phyloP scores from a whole-genome alignment of 1,140 invertebrate genomes.

The Drosophila bocqueti region DNA sequence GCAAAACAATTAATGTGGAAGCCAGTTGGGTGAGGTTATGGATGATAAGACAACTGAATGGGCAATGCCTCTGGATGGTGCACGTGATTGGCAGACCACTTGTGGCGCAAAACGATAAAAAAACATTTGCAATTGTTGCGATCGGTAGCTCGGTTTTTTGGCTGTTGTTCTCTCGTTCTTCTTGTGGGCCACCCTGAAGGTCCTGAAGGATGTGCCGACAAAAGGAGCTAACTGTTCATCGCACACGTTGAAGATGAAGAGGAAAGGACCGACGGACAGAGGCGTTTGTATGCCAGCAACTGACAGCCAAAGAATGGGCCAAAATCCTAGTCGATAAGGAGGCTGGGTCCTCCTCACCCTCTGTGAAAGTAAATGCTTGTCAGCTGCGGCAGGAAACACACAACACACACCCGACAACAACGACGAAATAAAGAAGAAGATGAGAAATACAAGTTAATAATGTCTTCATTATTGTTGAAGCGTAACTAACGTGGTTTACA shows the following conservation, averaged over 20 bases:
- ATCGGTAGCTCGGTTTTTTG: constrained; percentile 24
- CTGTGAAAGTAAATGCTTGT: constrained; percentile 78
- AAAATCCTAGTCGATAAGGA: constrained; percentile 66
- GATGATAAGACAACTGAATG: constrained; percentile 56
- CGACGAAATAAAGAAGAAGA: constrained; percentile 10
- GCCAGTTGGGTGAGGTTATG: constrained; percentile 56
- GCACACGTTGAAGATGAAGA: constrained; percentile 79
- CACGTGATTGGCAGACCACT: constrained; percentile 53
- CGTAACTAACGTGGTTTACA: constrained; percentile 84
- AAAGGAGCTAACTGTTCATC: constrained; percentile 80
- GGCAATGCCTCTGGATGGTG: constrained; percentile 19
- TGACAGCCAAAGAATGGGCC: constrained; percentile 78
- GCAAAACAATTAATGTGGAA: constrained; percentile 52
- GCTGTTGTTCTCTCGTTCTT: neutral
- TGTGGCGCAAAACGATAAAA: constrained; percentile 74
- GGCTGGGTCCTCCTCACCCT: constrained; percentile 27
- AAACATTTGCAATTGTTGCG: constrained; percentile 62
- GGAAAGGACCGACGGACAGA: constrained; percentile 55
- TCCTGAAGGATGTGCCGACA: constrained; percentile 76
- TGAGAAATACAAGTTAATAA: constrained; percentile 81
- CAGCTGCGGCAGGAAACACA: constrained; percentile 78
- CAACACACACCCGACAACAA: constrained; percentile 36
- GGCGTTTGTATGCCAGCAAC: constrained; percentile 64
- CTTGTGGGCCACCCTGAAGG: constrained; percentile 61
- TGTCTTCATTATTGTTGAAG: constrained; percentile 85